Evolutionary conservation across 2,888 invertebrate genomes (phyloP), one percentile per base, ranked within the genome.

Genomic region (Tryphoninae sp.): DNA sequence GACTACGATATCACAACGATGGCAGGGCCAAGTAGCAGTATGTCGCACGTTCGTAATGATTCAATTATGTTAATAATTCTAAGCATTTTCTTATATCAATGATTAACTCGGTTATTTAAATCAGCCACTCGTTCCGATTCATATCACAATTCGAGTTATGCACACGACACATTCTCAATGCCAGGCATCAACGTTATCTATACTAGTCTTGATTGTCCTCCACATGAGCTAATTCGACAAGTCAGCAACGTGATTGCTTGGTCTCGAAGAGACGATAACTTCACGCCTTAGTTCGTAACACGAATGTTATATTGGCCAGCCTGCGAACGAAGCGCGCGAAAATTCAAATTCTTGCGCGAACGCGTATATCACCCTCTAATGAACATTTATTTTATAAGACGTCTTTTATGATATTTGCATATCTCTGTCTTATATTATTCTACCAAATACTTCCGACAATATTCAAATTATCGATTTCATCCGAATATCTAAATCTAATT

Each of bases 1-100:
- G 23, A 42, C 22, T 19, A 62, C 40, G 55, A 77, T 26, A 69
- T 45, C 16, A 33, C 62, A 42, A 7, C 16, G 4, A 77, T 77
- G 77, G 69, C 69, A 69, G 77, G 77, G 7, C 53, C 77, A 26
- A 77, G 69, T 42, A 67, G 33, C 51, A 51, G 51, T 61, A 16
- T 55, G 19, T 22, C 23, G 53, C 33, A 64, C 55, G 77, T 78
- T 78, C 78, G 62, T 78, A 72, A 49, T 11, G 13, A 45, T 13
- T 45, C 45, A 13, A 45, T 45, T 45, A 45, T 13, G 2, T 45
- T 2, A 45, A 45, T 45, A 13, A 45, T 45, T 9, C 11, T 13
- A 45, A 45, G 45, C 45, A 9, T 45, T 11, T 8, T 45, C 13
- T 3, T 0, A 0, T 13, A 13, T 45, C 13, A 8, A 45, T 4